Conservation (phyloP, 2,888 invertebrate genomes). For the Serrognathus titanus region DNA sequence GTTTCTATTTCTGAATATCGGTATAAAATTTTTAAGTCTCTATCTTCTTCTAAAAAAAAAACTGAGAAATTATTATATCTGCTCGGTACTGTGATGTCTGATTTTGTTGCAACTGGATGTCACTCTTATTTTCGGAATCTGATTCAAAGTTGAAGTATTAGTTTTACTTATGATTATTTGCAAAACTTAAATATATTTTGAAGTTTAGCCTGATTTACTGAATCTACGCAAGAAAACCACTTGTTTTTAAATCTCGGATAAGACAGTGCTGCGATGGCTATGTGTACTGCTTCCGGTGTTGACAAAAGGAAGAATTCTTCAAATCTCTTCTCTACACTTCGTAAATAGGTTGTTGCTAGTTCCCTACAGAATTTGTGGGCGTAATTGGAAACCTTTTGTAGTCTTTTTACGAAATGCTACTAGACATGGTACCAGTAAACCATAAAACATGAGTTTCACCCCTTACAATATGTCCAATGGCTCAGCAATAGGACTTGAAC, state of each 20-base stretch:
- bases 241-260: background rate
- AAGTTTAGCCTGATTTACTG: too few relatives aligned
- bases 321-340: background rate
- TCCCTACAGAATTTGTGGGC: background rate
- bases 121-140: too few relatives aligned
- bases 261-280: background rate
- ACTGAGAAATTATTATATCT: too few relatives aligned
- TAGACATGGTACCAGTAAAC: constrained; percentile 2
- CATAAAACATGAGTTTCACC: background rate
- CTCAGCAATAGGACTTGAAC: background rate
- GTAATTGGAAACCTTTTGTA: background rate
- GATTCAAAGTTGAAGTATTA: too few relatives aligned
- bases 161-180: too few relatives aligned
- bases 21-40: too few relatives aligned
- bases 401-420: background rate
- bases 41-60: too few relatives aligned
- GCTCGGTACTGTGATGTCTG: too few relatives aligned
- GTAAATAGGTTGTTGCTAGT: background rate
- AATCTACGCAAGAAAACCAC: background rate
- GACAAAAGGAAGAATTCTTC: background rate
- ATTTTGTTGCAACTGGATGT: too few relatives aligned
- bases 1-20: too few relatives aligned
- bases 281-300: background rate
- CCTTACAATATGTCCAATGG: background rate
- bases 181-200: too few relatives aligned